Evolutionary conservation across 2,888 invertebrate genomes (phyloP), one percentile per base, ranked within the genome.

Genomic region (Drosophila planitibia): DNA sequence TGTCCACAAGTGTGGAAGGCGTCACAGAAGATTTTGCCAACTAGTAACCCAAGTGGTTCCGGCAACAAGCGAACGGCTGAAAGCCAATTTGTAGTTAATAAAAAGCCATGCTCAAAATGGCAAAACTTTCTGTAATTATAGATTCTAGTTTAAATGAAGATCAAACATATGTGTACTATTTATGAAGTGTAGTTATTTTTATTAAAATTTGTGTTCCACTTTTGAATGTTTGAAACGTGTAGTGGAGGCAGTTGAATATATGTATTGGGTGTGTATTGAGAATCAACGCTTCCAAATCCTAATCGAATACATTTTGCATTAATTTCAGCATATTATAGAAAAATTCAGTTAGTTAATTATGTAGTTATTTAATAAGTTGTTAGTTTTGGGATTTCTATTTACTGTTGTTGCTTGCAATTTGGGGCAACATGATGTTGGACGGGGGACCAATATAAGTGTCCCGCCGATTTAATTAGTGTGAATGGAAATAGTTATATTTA

Each of bases 271-370:
- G 62, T 73, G 62, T 76, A 73, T 74, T 60, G 64, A 70, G 70
- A 59, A 59, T 68, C 83, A 66, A 77, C 62, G 68, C 68, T 58
- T 76, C 79, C 86, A 81, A 75, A 44, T 61, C 74, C 74, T 74
- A 81, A 79, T 70, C 70, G 72, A 89, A 73, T 89, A 86, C 70
- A 74, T 61, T 63, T 76, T 81, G 74, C 70, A 74, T 74, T 74
- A 51, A 32, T 52, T 68, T 82, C 58, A 59, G 67, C 79, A 82
- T 74, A 76, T 58, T 69, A 81, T 81, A 70, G 51, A 76, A 75
- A 83, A 85, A 83, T 83, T 70, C 76, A 72, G 62, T 60, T 63
- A 74, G 60, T 61, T 79, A 55, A 62, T 67, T 68, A 67, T 59
- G 32, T 59, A 22, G 37, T 70, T 64, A 22, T 68, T 90, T 59